Conservation (phyloP, 2,888 invertebrate species). For the Acleris laterana region DNA sequence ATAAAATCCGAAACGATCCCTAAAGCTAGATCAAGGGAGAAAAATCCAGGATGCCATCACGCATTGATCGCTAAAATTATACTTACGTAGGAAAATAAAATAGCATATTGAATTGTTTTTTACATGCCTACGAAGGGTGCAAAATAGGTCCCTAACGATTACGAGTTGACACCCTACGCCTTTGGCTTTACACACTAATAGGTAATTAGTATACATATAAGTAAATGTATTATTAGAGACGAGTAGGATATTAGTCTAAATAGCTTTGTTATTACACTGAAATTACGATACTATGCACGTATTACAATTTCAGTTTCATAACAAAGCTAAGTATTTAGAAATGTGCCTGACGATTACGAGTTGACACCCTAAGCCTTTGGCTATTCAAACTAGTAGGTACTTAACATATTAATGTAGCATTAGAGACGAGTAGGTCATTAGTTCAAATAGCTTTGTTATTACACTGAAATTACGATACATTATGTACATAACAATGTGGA, state of each 20-base stretch:
- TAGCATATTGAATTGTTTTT: background rate
- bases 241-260: slow-evolving; percentile 10
- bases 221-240: too few relatives aligned
- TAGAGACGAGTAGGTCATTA: slow-evolving; percentile 4
- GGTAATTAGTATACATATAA: too few relatives aligned
- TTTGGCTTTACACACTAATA: too few relatives aligned
- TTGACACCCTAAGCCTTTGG: too few relatives aligned
- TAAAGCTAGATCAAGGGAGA: background rate
- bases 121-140: too few relatives aligned
- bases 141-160: too few relatives aligned
- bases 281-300: slow-evolving; percentile 3
- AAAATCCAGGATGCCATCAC: too few relatives aligned
- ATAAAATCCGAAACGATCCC: background rate
- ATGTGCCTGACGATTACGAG: background rate
- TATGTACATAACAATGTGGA: slow-evolving; percentile 42
- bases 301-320: background rate
- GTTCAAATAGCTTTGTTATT: slow-evolving; percentile 20
- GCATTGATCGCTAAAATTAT: too few relatives aligned
- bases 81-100: slow-evolving; percentile 1
- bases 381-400: too few relatives aligned
- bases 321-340: background rate
- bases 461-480: slow-evolving; percentile 13
- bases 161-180: too few relatives aligned
- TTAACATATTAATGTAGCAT: too few relatives aligned
- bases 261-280: slow-evolving; percentile 16